phyloP scores from a whole-genome alignment of 2,113 vertebrate species.

The Antechinus flavipes region DNA sequence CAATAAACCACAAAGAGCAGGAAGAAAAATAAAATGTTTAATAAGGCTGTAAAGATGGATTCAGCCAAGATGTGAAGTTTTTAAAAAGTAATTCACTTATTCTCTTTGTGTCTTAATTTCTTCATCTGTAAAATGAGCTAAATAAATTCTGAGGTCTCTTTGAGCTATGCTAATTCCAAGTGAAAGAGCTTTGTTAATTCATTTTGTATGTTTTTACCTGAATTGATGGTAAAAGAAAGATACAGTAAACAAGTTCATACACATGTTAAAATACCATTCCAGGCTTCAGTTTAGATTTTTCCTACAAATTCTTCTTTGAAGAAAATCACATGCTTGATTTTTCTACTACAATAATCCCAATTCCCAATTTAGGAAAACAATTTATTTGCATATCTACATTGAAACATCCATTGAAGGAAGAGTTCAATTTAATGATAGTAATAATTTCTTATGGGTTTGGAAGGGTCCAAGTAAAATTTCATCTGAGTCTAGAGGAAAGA shows the following conservation, averaged over 20 bases:
- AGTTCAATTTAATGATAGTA: not conserved
- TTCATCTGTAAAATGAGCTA: not conserved
- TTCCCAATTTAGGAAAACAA: constrained; percentile 25
- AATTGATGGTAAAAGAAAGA: constrained; percentile 15
- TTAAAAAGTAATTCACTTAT: not conserved
- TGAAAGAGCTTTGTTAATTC: constrained; percentile 16
- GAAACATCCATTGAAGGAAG: constrained; percentile 42
- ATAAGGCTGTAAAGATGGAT: not conserved
- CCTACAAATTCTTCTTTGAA: constrained; percentile 44
- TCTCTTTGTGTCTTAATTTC: not conserved
- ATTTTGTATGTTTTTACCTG: constrained; percentile 35
- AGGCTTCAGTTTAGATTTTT: not conserved
- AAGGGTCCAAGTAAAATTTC: not conserved
- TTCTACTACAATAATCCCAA: constrained; percentile 3
- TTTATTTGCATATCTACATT: constrained; percentile 31
- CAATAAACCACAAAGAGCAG: not conserved
- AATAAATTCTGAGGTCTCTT: not conserved
- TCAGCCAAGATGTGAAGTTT: not conserved
- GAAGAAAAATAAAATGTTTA: not conserved
- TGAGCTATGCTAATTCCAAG: constrained; percentile 20
- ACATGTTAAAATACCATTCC: constrained; percentile 27
- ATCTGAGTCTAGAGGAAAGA: not conserved
- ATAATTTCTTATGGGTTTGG: constrained; percentile 8
- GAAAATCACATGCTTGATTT: constrained; percentile 59
- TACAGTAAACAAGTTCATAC: constrained; percentile 34